These are phyloP conservation scores for Noturus placidus DNA, from an alignment of 2,113 vertebrate genomes.

Conservation along the genomic window DNA sequence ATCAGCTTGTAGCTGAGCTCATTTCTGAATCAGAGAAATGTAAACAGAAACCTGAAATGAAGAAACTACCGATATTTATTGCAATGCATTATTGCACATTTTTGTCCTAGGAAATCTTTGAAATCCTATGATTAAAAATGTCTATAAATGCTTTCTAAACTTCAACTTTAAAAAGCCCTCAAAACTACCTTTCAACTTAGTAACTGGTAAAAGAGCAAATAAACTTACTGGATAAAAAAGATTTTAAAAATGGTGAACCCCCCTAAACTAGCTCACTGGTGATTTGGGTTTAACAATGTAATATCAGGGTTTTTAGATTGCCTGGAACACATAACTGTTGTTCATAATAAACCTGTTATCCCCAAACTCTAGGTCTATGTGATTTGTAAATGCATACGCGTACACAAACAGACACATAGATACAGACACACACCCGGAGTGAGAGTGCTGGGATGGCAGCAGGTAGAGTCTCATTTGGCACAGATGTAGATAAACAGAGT, in stretches of 20 bases:
- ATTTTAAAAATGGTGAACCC: neutral
- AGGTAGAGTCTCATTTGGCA: conserved; percentile 34
- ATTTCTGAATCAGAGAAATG: neutral
- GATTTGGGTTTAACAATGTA: neutral
- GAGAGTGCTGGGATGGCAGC: conserved; percentile 16
- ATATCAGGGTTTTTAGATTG: no score
- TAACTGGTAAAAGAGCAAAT: neutral
- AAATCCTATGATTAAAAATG: neutral
- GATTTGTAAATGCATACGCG: neutral
- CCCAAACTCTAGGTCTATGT: neutral
- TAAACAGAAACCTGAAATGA: neutral
- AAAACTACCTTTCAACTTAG: neutral
- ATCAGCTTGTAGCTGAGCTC: neutral
- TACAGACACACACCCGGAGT: neutral
- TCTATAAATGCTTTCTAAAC: no score
- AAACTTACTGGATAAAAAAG: neutral
- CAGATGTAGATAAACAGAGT: conserved; percentile 21
- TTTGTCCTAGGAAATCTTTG: neutral
- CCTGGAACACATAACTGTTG: neutral
- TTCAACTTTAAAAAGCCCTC: neutral
- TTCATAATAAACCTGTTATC: neutral
- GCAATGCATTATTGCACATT: neutral
- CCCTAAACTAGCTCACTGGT: neutral
- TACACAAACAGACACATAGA: neutral
- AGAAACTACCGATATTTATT: neutral